A percentile compares a stretch with the other conserved stretches of the same genome.
Evolutionary conservation across 2,113 vertebrate genomes (phyloP).

Genomic region (Varanus salvator): DNA sequence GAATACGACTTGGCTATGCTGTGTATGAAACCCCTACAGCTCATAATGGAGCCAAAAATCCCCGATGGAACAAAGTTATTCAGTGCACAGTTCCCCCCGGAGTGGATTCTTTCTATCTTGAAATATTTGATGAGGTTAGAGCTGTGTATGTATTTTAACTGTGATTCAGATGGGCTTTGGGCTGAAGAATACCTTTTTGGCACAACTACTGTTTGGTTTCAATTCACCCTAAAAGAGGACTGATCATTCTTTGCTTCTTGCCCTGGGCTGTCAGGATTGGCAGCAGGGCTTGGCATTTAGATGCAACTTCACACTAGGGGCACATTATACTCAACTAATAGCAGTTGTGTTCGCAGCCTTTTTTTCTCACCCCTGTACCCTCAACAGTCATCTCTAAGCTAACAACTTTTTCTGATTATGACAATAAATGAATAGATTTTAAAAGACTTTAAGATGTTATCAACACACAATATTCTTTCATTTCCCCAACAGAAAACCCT

Average conservation of each 20-base stretch:
- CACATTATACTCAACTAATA: background rate
- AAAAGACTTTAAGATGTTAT: background rate
- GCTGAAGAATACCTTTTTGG: background rate
- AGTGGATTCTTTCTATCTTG: conserved; percentile 97
- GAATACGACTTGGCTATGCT: conserved; percentile 91
- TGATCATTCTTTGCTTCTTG: background rate
- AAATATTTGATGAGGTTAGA: conserved; percentile 97
- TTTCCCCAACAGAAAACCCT: background rate
- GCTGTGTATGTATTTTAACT: background rate
- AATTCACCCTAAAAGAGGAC: background rate
- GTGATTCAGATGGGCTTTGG: background rate
- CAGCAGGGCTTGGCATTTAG: background rate
- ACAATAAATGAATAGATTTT: background rate
- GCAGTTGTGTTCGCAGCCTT: background rate
- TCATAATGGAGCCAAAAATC: conserved; percentile 97
- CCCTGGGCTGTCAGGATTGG: background rate
- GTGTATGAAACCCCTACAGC: conserved; percentile 98
- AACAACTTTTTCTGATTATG: background rate
- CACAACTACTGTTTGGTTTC: background rate
- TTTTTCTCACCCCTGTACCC: too few species aligned
- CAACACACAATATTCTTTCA: background rate
- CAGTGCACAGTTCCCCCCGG: conserved; percentile 94
- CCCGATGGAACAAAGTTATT: conserved; percentile 98
- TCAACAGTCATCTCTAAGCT: background rate
- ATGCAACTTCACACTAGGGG: background rate